These are phyloP conservation scores for Pocillopora grandis DNA, from an alignment of 92 coral and sea anemone genomes.

Conservation along the genomic window DNA sequence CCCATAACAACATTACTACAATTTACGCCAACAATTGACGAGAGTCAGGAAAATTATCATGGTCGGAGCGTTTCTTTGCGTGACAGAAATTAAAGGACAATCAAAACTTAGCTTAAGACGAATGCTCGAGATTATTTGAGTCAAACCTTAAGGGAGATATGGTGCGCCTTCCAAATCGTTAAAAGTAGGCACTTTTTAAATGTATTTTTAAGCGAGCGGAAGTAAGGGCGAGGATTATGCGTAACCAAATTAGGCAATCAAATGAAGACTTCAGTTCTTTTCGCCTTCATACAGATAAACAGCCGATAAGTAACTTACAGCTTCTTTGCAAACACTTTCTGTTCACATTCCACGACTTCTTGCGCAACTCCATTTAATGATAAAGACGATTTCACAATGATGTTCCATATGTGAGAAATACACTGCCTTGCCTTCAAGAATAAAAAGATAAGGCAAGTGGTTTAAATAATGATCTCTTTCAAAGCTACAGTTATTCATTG, in stretches of 20 bases:
- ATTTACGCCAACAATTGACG: background rate
- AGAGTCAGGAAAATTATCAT: background rate
- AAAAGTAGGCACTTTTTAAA: no score
- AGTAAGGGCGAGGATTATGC: no score
- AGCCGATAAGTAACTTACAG: constrained; percentile 24
- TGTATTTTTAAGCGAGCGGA: no score
- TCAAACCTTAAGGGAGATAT: no score
- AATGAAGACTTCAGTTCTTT: background rate
- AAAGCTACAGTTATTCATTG: background rate
- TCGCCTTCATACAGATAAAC: background rate
- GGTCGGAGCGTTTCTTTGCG: background rate
- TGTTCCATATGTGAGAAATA: constrained; percentile 65
- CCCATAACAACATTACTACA: background rate
- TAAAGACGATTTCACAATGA: constrained; percentile 63
- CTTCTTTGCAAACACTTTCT: constrained; percentile 49
- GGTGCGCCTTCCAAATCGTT: no score
- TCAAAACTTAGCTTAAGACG: no score
- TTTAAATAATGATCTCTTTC: background rate
- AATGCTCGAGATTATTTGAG: no score
- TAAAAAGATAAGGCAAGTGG: background rate
- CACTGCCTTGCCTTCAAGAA: constrained; percentile 66
- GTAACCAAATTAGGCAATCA: background rate
- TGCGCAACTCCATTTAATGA: constrained; percentile 55
- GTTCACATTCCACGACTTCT: constrained; percentile 62
- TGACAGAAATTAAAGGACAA: no score